Evolutionary conservation across 2,113 vertebrate species (phyloP).

Genomic region (Mugil cephalus): DNA sequence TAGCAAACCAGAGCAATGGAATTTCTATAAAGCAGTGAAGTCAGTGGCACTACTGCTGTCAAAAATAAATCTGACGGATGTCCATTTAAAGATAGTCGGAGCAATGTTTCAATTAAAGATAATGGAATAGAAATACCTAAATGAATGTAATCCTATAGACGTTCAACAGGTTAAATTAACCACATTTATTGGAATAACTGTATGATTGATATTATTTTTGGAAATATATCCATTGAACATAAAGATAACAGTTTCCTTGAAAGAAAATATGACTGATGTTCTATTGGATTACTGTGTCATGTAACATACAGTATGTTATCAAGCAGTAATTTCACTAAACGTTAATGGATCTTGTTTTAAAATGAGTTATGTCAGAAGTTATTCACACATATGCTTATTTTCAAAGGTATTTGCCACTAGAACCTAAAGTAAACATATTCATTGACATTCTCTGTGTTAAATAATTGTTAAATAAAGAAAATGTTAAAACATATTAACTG

Average conservation of each 20-base stretch:
- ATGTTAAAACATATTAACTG: too few relatives aligned
- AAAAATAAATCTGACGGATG: conserved; percentile 6
- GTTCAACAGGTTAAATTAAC: neutral
- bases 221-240: conserved; percentile 1
- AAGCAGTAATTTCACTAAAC: neutral
- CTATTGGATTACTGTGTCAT: neutral
- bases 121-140: neutral
- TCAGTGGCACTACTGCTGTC: neutral
- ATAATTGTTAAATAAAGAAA: too few relatives aligned
- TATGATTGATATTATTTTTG: neutral
- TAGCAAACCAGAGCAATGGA: neutral
- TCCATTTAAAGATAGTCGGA: neutral
- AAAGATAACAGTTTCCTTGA: neutral
- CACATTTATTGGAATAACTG: neutral
- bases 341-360: neutral
- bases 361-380: neutral
- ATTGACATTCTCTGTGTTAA: too few relatives aligned
- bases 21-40: neutral
- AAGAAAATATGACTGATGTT: neutral
- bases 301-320: neutral
- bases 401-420: too few relatives aligned
- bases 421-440: too few relatives aligned
- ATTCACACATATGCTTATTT: too few relatives aligned
- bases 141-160: neutral
- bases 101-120: neutral